Evolutionary conservation across 30 jellyfish, hydroid and myxozoan species (phyloP).

Genomic region (Pseudorhiza aurosa): DNA sequence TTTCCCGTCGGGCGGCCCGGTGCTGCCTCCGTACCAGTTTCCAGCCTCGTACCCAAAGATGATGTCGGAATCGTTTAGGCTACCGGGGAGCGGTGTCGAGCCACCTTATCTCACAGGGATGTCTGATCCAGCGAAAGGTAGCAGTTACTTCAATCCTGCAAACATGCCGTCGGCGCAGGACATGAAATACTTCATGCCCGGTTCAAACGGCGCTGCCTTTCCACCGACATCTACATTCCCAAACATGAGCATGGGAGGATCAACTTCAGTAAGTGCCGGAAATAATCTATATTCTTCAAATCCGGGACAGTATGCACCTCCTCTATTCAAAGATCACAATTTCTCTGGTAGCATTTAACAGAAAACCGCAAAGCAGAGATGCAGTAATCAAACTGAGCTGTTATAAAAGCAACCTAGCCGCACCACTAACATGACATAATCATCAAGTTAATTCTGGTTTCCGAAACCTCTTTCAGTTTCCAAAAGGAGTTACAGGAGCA

Average conservation of each 20-base stretch:
- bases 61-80: slow-evolving; percentile 91
- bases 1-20: slow-evolving; percentile 75
- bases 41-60: slow-evolving; percentile 92
- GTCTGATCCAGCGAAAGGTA: slow-evolving; percentile 89
- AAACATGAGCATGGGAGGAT: slow-evolving; percentile 84
- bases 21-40: slow-evolving; percentile 95
- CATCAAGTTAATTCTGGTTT: neutral
- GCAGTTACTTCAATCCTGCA: slow-evolving; percentile 78
- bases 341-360: slow-evolving; percentile 65
- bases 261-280: slow-evolving; percentile 75
- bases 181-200: slow-evolving; percentile 94
- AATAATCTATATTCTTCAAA: slow-evolving; percentile 80
- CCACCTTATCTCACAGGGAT: slow-evolving; percentile 80
- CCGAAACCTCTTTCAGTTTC: neutral
- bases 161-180: slow-evolving; percentile 91
- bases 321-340: slow-evolving; percentile 86
- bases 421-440: slow-evolving; percentile 1
- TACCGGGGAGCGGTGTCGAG: slow-evolving; percentile 91
- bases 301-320: slow-evolving; percentile 86
- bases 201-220: slow-evolving; percentile 76
- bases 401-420: neutral
- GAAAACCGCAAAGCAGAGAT: neutral
- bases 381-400: neutral
- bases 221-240: slow-evolving; percentile 88
- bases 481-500: neutral